Percentiles rank a stretch among this genome's conserved stretches.
phyloP scores from a whole-genome alignment of 2,113 vertebrate genomes.

The Stegostoma tigrinum region DNA sequence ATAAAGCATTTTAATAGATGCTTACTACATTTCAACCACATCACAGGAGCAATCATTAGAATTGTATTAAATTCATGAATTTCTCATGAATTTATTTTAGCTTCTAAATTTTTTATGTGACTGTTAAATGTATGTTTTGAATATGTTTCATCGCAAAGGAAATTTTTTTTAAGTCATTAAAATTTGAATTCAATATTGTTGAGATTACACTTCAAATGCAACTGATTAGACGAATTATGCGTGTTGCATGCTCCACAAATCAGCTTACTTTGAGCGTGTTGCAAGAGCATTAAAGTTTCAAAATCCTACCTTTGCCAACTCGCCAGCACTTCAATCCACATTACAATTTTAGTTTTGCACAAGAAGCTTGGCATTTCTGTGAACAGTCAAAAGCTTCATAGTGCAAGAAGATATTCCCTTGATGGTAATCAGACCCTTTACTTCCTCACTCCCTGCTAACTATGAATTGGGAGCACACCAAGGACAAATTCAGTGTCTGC shows the following conservation, averaged over 20 bases:
- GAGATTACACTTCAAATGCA: constrained; percentile 24
- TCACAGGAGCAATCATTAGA: constrained; percentile 11
- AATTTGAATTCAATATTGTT: constrained; percentile 35
- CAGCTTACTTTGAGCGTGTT: constrained; percentile 22
- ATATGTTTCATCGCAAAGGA: constrained; percentile 33
- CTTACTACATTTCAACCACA: constrained; percentile 9
- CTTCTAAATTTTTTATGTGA: constrained; percentile 10
- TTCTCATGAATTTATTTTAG: constrained; percentile 30
- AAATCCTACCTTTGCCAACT: background rate
- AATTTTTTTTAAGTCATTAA: constrained; percentile 34
- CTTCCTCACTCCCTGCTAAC: background rate
- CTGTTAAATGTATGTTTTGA: constrained; percentile 32
- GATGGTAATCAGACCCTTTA: background rate
- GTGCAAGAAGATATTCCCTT: background rate
- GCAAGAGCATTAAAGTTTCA: constrained; percentile 23
- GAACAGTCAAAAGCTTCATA: background rate
- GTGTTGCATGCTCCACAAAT: background rate
- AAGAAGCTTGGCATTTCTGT: background rate
- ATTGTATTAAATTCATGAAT: constrained; percentile 34
- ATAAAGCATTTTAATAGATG: constrained; percentile 26
- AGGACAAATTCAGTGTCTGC: background rate
- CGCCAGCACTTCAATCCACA: background rate
- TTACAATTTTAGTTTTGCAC: background rate
- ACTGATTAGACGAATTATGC: constrained; percentile 30
- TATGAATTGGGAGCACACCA: background rate